Evolutionary conservation across 1,140 invertebrate species (phyloP), one percentile per base, ranked within the genome.

Genomic region (Brachionus manjavacas): DNA sequence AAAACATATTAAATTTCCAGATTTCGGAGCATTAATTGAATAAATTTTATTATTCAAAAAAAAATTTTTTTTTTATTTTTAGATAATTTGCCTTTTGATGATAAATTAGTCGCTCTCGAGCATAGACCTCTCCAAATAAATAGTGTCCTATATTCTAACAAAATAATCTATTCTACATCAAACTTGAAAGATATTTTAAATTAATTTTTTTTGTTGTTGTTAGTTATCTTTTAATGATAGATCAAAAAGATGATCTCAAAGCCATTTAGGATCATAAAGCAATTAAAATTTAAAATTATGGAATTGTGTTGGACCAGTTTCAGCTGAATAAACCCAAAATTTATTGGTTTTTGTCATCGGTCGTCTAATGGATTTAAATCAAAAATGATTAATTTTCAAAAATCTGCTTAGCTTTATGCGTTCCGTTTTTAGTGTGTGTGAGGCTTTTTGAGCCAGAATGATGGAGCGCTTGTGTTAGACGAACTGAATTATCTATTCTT

Each of bases 401-500:
- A 20, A 60, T 60, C 52, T 60, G 52, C 52, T 60, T 60, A 60
- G 52, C 11, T 60, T 60, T 20, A 35, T 60, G 9, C n/a, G 11
- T 20, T 60, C 52, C 52, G 52, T 60, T 60, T 23, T 55, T 3
- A 20, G 52, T 20, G 14, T 16, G 52, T 60, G 52, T 8, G 52
- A 25, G 31, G 52, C 20, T 60, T 60, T n/a, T 23, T 60, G 20
- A 46, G 43, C 14, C 11, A 46, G 16, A 60, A 60, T 20, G 20
- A 60, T 60, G 23, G 52, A 60, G n/a, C 52, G 16, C 46, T 14
- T 16, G n/a, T 20, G 52, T 68, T 68, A 68, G 66, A 60, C 52
- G 16, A 68, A 68, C 3, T 68, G 20, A 72, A 72, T 72, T 72
- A 72, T 72, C 68, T 72, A 72, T 72, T 72, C 68, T 41, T 72